phyloP scores from a whole-genome alignment of 2,888 invertebrate genomes.

The Griposia aprilina region DNA sequence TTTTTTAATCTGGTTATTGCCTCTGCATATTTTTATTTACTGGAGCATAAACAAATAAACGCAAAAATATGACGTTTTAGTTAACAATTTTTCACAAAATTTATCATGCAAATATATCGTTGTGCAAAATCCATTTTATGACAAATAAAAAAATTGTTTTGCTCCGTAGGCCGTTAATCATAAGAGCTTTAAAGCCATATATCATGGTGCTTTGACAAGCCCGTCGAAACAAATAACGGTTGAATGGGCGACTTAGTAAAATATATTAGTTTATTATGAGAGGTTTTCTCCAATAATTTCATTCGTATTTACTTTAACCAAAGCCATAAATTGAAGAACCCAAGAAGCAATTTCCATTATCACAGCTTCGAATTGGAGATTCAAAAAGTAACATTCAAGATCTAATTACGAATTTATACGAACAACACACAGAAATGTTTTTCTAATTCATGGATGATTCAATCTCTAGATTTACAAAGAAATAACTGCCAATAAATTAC shows the following conservation, averaged over 20 bases:
- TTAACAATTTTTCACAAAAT: slow-evolving; percentile 42
- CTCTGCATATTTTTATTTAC: slow-evolving; percentile 11
- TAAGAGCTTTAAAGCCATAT: slow-evolving; percentile 66
- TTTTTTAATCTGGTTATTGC: neutral
- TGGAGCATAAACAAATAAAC: slow-evolving; percentile 27
- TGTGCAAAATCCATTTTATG: slow-evolving; percentile 54
- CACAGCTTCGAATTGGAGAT: slow-evolving; percentile 10
- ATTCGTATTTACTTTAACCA: slow-evolving; percentile 20
- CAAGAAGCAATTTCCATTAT: slow-evolving; percentile 7
- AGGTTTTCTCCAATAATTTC: slow-evolving; percentile 8
- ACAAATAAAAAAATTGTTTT: slow-evolving; percentile 57
- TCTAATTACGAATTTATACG: slow-evolving; percentile 8
- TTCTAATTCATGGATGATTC: neutral
- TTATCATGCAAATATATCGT: slow-evolving; percentile 53
- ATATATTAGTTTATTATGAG: slow-evolving; percentile 60
- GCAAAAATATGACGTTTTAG: slow-evolving; percentile 26
- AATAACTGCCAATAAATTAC: slow-evolving; percentile 1
- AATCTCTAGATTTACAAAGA: neutral
- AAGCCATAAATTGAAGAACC: slow-evolving; percentile 22
- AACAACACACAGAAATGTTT: neutral
- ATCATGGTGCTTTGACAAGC: slow-evolving; percentile 67
- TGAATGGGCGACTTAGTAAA: slow-evolving; percentile 55
- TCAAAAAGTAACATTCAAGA: neutral
- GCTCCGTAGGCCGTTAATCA: slow-evolving; percentile 62
- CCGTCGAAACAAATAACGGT: slow-evolving; percentile 61